A percentile compares a stretch with the other conserved stretches of the same genome.
Conservation (phyloP, 2,888 invertebrate genomes). For the Bruchidius siliquastri region DNA sequence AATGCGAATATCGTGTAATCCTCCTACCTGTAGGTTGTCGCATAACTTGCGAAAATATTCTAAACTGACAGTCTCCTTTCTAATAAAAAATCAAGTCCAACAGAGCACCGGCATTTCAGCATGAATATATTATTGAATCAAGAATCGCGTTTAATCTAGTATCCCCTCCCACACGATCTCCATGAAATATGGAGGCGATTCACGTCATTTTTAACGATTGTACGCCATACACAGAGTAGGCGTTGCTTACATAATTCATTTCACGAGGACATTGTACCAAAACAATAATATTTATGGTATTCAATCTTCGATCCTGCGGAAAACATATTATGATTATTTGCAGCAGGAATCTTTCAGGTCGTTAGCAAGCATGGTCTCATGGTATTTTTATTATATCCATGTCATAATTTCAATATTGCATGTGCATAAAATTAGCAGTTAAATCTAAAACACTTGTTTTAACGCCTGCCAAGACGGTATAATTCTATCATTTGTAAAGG, state of each 20-base stretch:
- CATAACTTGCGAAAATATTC: background rate
- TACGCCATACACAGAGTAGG: background rate
- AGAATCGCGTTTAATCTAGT: background rate
- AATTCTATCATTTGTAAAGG: background rate
- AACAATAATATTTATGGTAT: background rate
- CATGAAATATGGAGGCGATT: background rate
- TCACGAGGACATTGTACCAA: background rate
- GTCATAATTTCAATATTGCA: background rate
- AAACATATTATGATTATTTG: no score
- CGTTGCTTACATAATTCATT: background rate
- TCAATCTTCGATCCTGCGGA: background rate
- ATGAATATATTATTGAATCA: background rate
- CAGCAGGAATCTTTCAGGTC: background rate
- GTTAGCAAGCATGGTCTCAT: background rate
- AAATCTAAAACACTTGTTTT: background rate
- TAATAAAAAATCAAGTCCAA: background rate
- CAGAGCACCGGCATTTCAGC: background rate
- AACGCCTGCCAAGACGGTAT: background rate
- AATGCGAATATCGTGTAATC: background rate
- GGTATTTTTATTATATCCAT: background rate
- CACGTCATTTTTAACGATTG: background rate
- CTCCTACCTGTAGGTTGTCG: background rate
- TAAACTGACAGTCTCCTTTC: background rate
- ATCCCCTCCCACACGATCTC: background rate
- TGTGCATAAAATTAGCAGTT: background rate